Percentiles rank a stretch among this genome's conserved stretches.
Evolutionary conservation across 2,888 invertebrate genomes (phyloP).

Genomic region (Spilosoma lubricipeda): DNA sequence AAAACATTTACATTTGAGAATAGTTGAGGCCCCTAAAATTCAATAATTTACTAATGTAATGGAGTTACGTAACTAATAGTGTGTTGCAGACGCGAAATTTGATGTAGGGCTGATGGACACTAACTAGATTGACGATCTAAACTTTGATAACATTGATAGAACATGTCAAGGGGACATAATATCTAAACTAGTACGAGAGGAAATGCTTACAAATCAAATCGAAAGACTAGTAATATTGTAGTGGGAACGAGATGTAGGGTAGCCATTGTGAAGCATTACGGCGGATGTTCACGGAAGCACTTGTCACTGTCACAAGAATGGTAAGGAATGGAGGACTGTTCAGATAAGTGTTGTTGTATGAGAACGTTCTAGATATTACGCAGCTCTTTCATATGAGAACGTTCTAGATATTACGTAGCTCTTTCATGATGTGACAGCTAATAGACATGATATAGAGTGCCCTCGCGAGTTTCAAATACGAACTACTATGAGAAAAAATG

Average conservation of each 20-base stretch:
- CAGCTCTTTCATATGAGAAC: slow-evolving; percentile 52
- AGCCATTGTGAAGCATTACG: slow-evolving; percentile 76
- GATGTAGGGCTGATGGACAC: slow-evolving; percentile 40
- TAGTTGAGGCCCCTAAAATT: slow-evolving; percentile 2
- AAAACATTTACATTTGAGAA: neutral
- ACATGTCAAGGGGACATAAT: slow-evolving; percentile 69
- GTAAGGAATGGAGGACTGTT: slow-evolving; percentile 56
- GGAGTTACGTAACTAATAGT: slow-evolving; percentile 4
- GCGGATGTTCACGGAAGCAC: slow-evolving; percentile 80
- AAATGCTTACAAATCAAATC: slow-evolving; percentile 79
- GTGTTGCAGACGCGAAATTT: slow-evolving; percentile 29
- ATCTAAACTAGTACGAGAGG: slow-evolving; percentile 71
- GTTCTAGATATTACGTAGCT: slow-evolving; percentile 43
- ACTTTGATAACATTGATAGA: slow-evolving; percentile 60
- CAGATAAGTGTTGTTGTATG: slow-evolving; percentile 74
- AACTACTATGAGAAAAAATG: neutral
- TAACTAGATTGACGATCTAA: slow-evolving; percentile 43
- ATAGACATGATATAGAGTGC: slow-evolving; percentile 38
- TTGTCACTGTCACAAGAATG: slow-evolving; percentile 75
- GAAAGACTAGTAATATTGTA: slow-evolving; percentile 75
- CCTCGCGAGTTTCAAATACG: neutral
- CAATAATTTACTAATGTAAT: slow-evolving; percentile 12
- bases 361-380: slow-evolving; percentile 46
- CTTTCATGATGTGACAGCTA: slow-evolving; percentile 54
- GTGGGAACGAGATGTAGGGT: slow-evolving; percentile 72